These are phyloP conservation scores for Plestiodon gilberti DNA, from an alignment of 2,113 vertebrate species.

Conservation along the genomic window DNA sequence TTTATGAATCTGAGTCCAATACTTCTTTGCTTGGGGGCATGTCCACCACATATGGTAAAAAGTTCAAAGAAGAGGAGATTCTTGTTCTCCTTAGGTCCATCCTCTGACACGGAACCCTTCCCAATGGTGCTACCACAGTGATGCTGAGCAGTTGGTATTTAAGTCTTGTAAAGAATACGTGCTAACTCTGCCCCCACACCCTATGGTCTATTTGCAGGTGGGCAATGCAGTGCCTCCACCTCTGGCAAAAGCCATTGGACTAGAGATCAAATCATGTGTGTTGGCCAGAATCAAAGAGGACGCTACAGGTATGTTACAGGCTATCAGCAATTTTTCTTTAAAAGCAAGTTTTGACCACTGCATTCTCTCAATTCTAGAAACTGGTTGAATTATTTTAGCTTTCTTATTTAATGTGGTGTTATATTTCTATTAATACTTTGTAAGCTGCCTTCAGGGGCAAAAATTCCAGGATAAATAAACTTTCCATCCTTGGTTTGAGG, in stretches of 20 bases:
- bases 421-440: no score
- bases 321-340: not conserved
- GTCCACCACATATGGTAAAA: not conserved
- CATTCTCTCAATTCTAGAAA: not conserved
- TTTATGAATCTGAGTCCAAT: no score
- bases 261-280: slow-evolving; percentile 87
- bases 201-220: slow-evolving; percentile 72
- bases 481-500: not conserved
- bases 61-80: not conserved
- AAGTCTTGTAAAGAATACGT: not conserved
- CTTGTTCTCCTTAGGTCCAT: not conserved
- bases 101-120: not conserved
- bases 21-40: no score
- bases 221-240: slow-evolving; percentile 94
- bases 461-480: no score
- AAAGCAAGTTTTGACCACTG: not conserved
- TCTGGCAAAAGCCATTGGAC: slow-evolving; percentile 90
- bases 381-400: no score
- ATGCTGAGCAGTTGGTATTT: no score
- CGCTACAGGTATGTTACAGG: slow-evolving; percentile 72
- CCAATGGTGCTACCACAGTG: not conserved
- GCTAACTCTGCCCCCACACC: not conserved
- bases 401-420: no score
- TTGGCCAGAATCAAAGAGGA: slow-evolving; percentile 79
- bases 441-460: no score